Conservation (phyloP, 2,888 invertebrate species). For the Eristalis pertinax region DNA sequence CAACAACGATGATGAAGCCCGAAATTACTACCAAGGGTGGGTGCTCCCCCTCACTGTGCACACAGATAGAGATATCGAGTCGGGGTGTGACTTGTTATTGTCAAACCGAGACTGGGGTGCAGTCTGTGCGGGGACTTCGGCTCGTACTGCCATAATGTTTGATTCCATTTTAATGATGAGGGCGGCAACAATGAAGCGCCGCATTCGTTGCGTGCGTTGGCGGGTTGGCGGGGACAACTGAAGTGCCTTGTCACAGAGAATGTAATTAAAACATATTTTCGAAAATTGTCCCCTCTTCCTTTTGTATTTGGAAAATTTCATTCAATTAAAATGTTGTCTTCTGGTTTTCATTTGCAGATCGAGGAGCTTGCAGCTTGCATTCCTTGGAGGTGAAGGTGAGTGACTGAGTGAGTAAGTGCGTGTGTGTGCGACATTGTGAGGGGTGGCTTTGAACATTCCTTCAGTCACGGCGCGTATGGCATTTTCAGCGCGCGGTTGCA, state of each 20-base stretch:
- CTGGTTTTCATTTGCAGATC: slow-evolving; percentile 34
- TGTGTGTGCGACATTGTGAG: not conserved
- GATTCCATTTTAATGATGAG: slow-evolving; percentile 60
- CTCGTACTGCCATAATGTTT: slow-evolving; percentile 29
- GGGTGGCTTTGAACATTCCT: not conserved
- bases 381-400: not conserved
- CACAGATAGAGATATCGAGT: not conserved
- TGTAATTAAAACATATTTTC: slow-evolving; percentile 4
- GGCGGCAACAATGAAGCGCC: slow-evolving; percentile 16
- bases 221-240: not conserved
- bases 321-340: slow-evolving; percentile 32
- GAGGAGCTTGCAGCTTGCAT: not conserved
- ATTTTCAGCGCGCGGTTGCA: not conserved
- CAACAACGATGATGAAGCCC: slow-evolving; percentile 11
- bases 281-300: not conserved
- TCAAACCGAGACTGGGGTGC: slow-evolving; percentile 30
- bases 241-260: not conserved
- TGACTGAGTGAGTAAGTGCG: not conserved
- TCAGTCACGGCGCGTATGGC: not conserved
- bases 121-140: slow-evolving; percentile 2
- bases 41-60: not conserved
- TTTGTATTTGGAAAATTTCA: not conserved
- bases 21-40: slow-evolving; percentile 25
- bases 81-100: slow-evolving; percentile 47
- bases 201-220: not conserved